A percentile compares a stretch with the other conserved stretches of the same genome.
Evolutionary conservation across 2,888 invertebrate genomes (phyloP).

Genomic region (Amphipoea oculea): DNA sequence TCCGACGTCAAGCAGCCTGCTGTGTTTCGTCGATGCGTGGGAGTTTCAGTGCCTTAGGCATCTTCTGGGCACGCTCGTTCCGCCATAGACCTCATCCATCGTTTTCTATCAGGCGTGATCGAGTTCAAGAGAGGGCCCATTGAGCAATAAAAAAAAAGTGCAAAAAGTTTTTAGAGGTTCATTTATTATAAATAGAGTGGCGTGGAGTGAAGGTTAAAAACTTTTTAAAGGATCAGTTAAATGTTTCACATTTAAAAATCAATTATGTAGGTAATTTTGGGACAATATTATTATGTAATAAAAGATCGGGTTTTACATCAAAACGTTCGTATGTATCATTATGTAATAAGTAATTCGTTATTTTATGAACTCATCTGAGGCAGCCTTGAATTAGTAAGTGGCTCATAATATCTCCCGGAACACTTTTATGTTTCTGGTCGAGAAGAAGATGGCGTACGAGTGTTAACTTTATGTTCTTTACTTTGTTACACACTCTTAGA

Average conservation of each 20-base stretch:
- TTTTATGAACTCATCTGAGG: slow-evolving; percentile 32
- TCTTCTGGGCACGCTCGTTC: too few species aligned
- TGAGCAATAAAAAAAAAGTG: too few species aligned
- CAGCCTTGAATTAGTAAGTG: slow-evolving; percentile 38
- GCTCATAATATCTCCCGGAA: slow-evolving; percentile 5
- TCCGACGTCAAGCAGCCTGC: too few species aligned
- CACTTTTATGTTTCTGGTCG: slow-evolving; percentile 14
- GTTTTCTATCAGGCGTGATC: too few species aligned
- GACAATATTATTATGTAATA: slow-evolving; percentile 31
- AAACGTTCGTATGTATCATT: background rate
- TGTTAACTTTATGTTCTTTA: slow-evolving; percentile 15
- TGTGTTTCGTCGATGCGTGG: too few species aligned
- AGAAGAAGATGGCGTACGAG: slow-evolving; percentile 6
- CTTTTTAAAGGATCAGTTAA: too few species aligned
- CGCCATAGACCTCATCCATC: too few species aligned
- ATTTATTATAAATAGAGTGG: background rate
- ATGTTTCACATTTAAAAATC: slow-evolving; percentile 25
- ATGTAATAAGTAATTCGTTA: slow-evolving; percentile 37
- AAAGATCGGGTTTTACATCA: slow-evolving; percentile 6
- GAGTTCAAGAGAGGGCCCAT: too few species aligned
- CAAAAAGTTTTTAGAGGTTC: background rate
- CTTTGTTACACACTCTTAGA: background rate
- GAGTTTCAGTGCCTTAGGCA: too few species aligned
- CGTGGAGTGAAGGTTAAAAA: too few species aligned
- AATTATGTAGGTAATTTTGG: slow-evolving; percentile 36